Conservation (phyloP, 2,888 invertebrate species). For the Philopedon plagiatum region DNA sequence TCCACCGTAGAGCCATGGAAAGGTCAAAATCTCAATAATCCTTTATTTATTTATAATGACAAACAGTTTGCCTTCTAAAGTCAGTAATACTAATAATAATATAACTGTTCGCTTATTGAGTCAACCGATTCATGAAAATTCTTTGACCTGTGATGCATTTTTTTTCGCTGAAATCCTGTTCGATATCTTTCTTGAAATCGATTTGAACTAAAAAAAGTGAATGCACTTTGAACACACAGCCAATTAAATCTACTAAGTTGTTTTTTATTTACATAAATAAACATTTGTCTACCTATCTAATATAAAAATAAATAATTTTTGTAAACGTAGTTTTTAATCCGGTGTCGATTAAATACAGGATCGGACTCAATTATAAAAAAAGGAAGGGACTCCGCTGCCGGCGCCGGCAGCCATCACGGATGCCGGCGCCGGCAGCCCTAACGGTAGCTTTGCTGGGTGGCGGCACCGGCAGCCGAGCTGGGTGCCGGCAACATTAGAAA, state of each 20-base stretch:
- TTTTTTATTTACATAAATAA: constrained; percentile 10
- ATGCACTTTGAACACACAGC: constrained; percentile 29
- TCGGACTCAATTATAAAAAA: background rate
- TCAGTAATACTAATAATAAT: background rate
- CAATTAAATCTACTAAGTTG: constrained; percentile 9
- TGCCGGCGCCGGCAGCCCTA: too few species aligned
- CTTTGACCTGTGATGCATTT: constrained; percentile 33
- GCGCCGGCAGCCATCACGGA: too few species aligned
- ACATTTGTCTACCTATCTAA: background rate
- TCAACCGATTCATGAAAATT: constrained; percentile 20
- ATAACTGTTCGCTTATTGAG: constrained; percentile 1
- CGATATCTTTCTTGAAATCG: constrained; percentile 21
- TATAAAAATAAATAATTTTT: constrained; percentile 16
- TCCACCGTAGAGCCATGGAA: too few species aligned
- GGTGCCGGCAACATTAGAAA: too few species aligned
- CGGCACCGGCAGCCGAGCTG: too few species aligned
- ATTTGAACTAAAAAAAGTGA: constrained; percentile 31
- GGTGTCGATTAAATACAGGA: background rate
- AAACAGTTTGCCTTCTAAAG: background rate
- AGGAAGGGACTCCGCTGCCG: too few species aligned
- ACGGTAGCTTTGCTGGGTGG: too few species aligned
- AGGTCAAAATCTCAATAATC: constrained; percentile 18
- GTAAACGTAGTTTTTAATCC: background rate
- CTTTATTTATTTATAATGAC: constrained; percentile 22
- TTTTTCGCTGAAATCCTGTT: constrained; percentile 27